phyloP scores from a whole-genome alignment of 2,113 vertebrate species.

The Bos indicus region DNA sequence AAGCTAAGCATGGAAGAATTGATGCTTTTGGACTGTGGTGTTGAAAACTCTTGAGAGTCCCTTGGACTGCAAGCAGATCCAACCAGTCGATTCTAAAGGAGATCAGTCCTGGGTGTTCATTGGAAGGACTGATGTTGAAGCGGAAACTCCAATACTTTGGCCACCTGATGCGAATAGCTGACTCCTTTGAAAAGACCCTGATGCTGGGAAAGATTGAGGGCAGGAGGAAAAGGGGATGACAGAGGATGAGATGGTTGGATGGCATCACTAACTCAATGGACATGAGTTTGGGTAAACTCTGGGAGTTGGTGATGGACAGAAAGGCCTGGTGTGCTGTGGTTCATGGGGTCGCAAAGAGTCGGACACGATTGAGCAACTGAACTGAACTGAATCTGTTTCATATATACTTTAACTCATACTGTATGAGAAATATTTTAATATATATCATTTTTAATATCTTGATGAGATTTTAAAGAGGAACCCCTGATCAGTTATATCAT shows the following conservation, averaged over 20 bases:
- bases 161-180: background rate
- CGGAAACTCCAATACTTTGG: background rate
- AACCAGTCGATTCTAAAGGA: background rate
- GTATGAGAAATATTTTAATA: background rate
- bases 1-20: accelerated
- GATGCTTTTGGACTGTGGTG: background rate
- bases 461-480: background rate
- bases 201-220: background rate
- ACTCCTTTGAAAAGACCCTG: background rate
- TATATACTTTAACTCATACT: background rate
- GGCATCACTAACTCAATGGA: background rate
- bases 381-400: background rate
- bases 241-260: background rate
- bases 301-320: background rate
- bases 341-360: background rate
- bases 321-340: background rate
- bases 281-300: background rate
- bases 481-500: background rate
- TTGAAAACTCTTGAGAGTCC: background rate
- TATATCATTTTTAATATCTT: background rate
- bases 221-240: background rate
- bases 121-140: background rate
- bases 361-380: background rate
- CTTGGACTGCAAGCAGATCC: background rate
- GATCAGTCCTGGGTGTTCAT: background rate